These are phyloP conservation scores for Stichodactyla helianthus DNA, from an alignment of 64 coral and sea anemone genomes.

Conservation along the genomic window DNA sequence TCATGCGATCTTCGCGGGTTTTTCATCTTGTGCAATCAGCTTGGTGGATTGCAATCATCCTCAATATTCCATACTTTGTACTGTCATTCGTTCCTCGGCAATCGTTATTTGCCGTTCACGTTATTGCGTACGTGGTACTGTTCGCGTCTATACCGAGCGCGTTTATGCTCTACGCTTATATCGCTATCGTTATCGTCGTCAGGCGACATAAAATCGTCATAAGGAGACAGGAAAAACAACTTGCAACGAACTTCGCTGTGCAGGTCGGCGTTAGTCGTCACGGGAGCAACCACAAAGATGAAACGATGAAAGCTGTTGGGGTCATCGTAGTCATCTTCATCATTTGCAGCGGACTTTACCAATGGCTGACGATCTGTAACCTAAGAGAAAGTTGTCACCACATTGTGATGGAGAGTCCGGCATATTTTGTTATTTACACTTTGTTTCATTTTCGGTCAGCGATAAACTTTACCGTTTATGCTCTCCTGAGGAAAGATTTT, in stretches of 20 bases:
- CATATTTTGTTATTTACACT: not conserved
- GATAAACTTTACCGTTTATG: slow-evolving; percentile 26
- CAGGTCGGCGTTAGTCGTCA: not conserved
- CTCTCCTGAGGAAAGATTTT: slow-evolving; percentile 26
- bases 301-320: not conserved
- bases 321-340: not conserved
- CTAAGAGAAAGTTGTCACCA: not conserved
- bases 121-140: not conserved
- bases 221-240: not conserved
- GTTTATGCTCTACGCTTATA: not conserved
- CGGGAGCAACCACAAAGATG: not conserved
- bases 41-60: not conserved
- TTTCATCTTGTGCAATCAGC: not conserved
- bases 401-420: not conserved
- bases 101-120: not conserved
- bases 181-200: not conserved
- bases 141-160: not conserved
- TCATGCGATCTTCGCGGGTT: not conserved
- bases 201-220: not conserved
- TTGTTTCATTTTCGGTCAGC: slow-evolving; percentile 26
- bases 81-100: not conserved
- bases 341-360: not conserved
- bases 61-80: not conserved
- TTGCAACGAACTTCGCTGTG: not conserved
- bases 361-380: slow-evolving; percentile 1